Evolutionary conservation across 53 echinoderm and acorn worm species (phyloP).

Genomic region (Apostichopus leukothele): DNA sequence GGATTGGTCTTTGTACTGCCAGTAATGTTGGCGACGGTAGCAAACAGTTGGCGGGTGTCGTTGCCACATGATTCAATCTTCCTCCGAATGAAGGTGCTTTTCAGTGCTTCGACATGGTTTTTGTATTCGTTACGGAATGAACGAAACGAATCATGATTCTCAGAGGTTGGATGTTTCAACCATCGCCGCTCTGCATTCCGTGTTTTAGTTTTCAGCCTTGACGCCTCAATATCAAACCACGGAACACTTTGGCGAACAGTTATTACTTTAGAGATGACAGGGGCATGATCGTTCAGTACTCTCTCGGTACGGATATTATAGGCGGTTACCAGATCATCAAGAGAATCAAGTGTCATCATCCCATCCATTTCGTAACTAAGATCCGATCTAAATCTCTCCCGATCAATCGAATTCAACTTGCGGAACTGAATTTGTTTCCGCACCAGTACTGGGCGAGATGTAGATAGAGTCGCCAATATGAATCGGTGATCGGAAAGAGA

Average conservation of each 20-base stretch:
- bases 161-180: constrained; percentile 36
- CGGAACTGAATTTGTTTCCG: constrained; percentile 42
- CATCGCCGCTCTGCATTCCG: constrained; percentile 26
- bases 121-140: constrained; percentile 21
- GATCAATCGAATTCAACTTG: constrained; percentile 30
- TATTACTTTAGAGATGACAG: constrained; percentile 21
- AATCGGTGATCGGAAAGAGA: constrained; percentile 22
- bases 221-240: constrained; percentile 11
- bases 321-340: constrained; percentile 6
- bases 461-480: constrained; percentile 24
- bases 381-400: constrained; percentile 11
- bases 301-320: constrained; percentile 13
- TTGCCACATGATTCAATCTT: constrained; percentile 36
- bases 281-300: constrained; percentile 32
- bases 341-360: not conserved
- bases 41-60: constrained; percentile 21
- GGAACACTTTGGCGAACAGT: not conserved
- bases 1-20: constrained; percentile 3
- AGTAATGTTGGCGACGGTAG: constrained; percentile 19
- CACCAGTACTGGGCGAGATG: constrained; percentile 25
- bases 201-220: constrained; percentile 16
- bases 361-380: not conserved
- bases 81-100: not conserved
- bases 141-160: not conserved
- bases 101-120: not conserved